Evolutionary conservation across 2,113 vertebrate genomes (phyloP).

Genomic region (Agelaius tricolor): DNA sequence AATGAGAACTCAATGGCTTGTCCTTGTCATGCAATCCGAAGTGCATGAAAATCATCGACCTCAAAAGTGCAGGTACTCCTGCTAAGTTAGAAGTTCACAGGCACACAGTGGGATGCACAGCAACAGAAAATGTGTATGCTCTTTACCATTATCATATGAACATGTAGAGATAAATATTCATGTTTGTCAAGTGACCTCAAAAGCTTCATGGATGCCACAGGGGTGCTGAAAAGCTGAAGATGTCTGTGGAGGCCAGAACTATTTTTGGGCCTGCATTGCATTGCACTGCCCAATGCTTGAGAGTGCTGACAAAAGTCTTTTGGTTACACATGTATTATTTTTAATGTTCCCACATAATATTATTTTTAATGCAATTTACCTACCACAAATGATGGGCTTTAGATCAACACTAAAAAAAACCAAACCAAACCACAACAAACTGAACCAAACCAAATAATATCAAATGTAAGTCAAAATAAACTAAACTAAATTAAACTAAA

Average conservation of each 20-base stretch:
- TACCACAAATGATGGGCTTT: fast-evolving
- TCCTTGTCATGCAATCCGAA: not conserved
- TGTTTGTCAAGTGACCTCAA: not conserved
- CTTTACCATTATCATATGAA: not conserved
- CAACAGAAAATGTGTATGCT: not conserved
- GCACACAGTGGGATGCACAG: not conserved
- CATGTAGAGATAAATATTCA: not conserved
- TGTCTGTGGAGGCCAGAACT: not conserved
- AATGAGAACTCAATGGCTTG: not conserved
- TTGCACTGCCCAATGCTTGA: not conserved
- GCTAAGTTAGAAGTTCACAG: not conserved
- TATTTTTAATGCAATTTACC: not conserved
- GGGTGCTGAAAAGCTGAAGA: not conserved
- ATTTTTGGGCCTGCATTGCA: not conserved
- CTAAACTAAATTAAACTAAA: not conserved
- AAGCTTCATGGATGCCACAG: not conserved
- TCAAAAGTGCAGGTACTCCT: not conserved
- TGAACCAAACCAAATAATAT: not conserved
- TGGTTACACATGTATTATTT: not conserved
- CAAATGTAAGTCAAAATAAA: not conserved
- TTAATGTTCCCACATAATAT: too few species aligned
- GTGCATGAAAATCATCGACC: not conserved
- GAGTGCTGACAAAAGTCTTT: not conserved
- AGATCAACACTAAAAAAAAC: not conserved
- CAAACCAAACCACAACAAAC: not conserved